These are phyloP conservation scores for Fukomys damarensis DNA, from an alignment of 2,113 vertebrate genomes.

Conservation along the genomic window DNA sequence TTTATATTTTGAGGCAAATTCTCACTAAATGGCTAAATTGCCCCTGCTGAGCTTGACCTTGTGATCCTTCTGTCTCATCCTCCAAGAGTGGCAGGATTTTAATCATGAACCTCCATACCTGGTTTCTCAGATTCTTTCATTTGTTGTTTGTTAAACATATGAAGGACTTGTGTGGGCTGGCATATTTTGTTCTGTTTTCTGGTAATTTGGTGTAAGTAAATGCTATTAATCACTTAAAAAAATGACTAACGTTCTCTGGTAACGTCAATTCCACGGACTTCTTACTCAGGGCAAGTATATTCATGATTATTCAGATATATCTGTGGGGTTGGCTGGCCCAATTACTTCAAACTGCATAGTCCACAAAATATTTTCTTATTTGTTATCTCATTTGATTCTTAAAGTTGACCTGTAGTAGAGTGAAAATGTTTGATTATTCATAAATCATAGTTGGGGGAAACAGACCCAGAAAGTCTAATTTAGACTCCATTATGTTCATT, in stretches of 20 bases:
- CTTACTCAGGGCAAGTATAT: neutral
- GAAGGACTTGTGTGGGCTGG: neutral
- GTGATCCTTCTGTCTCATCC: neutral
- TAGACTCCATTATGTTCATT: neutral
- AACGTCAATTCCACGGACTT: conserved; percentile 6
- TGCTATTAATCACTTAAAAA: neutral
- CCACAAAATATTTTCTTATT: neutral
- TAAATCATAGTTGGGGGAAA: neutral
- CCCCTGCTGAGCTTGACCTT: neutral
- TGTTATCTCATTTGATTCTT: neutral
- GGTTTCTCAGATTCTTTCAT: neutral
- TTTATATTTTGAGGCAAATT: neutral
- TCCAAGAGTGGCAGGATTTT: neutral
- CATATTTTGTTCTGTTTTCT: neutral
- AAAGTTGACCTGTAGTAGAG: neutral
- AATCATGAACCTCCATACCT: neutral
- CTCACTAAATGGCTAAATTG: neutral
- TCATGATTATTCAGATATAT: neutral
- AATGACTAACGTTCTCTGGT: conserved; percentile 15
- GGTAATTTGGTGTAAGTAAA: neutral
- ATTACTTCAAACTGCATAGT: neutral
- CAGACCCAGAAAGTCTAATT: neutral
- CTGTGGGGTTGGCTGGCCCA: neutral
- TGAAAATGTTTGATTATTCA: conserved; percentile 22
- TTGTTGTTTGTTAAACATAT: neutral